phyloP scores from a whole-genome alignment of 2,797 vertebrate species.

The Aeoliscus strigatus region DNA sequence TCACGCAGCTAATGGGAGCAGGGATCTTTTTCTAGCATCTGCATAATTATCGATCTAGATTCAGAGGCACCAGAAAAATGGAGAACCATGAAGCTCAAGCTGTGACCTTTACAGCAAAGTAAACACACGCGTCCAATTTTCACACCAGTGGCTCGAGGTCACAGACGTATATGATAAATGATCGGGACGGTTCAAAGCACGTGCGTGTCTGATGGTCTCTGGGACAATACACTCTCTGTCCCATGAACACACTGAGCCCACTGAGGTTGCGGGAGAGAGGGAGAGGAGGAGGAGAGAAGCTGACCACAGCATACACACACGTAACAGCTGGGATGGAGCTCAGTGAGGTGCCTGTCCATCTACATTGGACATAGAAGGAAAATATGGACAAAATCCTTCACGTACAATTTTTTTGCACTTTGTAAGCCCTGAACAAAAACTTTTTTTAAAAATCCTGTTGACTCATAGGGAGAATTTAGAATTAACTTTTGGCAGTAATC shows the following conservation, averaged over 20 bases:
- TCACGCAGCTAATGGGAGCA: background rate
- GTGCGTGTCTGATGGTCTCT: constrained; percentile 16
- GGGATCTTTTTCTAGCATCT: background rate
- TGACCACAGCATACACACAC: constrained; percentile 17
- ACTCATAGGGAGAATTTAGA: background rate
- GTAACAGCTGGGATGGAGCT: constrained; percentile 14
- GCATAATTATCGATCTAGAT: background rate
- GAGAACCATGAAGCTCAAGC: constrained; percentile 10
- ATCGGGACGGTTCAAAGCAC: constrained; percentile 25
- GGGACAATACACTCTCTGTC: constrained; percentile 62
- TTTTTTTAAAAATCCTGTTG: too few relatives aligned
- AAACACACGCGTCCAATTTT: constrained; percentile 8
- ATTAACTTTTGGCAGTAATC: too few relatives aligned
- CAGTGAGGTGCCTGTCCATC: constrained; percentile 24
- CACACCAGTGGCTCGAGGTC: constrained; percentile 39
- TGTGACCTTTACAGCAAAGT: constrained; percentile 25
- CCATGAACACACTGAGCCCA: constrained; percentile 56
- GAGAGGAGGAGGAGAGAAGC: constrained; percentile 37
- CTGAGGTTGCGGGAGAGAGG: constrained; percentile 8
- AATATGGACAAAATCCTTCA: constrained; percentile 9
- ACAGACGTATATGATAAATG: too few relatives aligned
- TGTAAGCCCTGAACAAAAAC: too few relatives aligned
- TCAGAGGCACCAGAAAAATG: constrained; percentile 2
- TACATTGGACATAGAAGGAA: background rate
- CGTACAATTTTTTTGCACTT: background rate